Conservation (phyloP, 2,888 invertebrate species). For the Phragmatobia fuliginosa region DNA sequence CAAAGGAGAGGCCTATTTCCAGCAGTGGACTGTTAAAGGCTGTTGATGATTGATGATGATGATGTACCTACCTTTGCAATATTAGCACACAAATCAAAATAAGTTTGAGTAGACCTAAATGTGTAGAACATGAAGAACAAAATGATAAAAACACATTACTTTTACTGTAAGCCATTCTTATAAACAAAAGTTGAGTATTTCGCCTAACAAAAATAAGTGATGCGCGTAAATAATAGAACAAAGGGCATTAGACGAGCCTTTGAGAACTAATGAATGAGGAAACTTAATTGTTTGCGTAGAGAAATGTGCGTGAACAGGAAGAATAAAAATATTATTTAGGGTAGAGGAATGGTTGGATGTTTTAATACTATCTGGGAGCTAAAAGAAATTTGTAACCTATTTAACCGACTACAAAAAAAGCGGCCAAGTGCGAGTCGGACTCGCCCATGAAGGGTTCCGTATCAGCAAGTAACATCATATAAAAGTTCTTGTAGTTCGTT, state of each 20-base stretch:
- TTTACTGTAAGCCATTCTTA: not conserved
- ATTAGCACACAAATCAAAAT: too few relatives aligned
- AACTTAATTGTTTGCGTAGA: constrained; percentile 39
- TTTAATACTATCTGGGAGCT: constrained; percentile 4
- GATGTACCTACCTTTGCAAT: too few relatives aligned
- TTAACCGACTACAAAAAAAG: too few relatives aligned
- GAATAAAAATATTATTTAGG: constrained; percentile 23
- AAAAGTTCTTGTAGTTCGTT: too few relatives aligned
- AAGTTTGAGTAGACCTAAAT: too few relatives aligned
- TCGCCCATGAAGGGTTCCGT: too few relatives aligned
- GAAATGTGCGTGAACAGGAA: constrained; percentile 25
- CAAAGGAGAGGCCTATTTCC: too few relatives aligned
- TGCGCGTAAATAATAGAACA: constrained; percentile 15
- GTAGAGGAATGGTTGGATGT: constrained; percentile 11
- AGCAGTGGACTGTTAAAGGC: too few relatives aligned
- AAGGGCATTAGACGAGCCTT: constrained; percentile 24
- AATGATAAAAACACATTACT: not conserved
- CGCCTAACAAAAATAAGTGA: constrained; percentile 19
- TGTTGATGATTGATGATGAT: too few relatives aligned
- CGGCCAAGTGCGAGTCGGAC: too few relatives aligned
- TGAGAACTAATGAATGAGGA: constrained; percentile 25
- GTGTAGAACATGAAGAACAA: too few relatives aligned
- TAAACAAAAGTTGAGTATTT: not conserved
- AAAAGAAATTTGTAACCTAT: not conserved
- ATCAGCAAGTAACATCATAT: too few relatives aligned